Evolutionary conservation across 2,888 invertebrate species (phyloP).

Genomic region (Hecatera dysodea): DNA sequence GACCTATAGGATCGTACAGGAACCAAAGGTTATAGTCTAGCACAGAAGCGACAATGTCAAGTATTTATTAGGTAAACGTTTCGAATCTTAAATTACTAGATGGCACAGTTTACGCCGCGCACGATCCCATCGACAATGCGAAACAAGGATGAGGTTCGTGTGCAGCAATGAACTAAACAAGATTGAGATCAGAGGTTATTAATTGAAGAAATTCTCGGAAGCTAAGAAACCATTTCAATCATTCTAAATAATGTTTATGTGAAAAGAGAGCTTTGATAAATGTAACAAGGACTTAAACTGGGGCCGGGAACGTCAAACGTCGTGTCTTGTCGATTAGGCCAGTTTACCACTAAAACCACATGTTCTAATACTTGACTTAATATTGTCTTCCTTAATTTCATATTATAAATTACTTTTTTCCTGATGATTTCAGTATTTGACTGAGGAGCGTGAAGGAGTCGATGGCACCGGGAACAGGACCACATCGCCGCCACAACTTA

Average conservation of each 20-base stretch:
- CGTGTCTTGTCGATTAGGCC: too few relatives aligned
- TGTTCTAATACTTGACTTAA: not conserved
- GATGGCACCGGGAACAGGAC: constrained; percentile 86
- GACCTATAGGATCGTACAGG: too few relatives aligned
- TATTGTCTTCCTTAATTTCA: not conserved
- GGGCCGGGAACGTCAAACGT: not conserved
- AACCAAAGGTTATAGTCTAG: not conserved
- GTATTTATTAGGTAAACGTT: too few relatives aligned
- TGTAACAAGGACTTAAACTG: not conserved
- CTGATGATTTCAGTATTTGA: constrained; percentile 84
- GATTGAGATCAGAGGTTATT: not conserved
- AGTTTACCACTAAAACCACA: not conserved
- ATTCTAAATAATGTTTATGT: not conserved
- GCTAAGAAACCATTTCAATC: not conserved
- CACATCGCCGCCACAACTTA: constrained; percentile 90
- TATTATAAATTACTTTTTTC: not conserved
- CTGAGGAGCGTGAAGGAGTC: constrained; percentile 89
- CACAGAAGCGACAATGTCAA: not conserved
- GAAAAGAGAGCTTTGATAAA: not conserved
- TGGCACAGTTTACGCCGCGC: too few relatives aligned
- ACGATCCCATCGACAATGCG: not conserved
- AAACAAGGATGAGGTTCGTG: not conserved
- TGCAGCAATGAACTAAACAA: not conserved
- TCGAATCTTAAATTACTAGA: too few relatives aligned
- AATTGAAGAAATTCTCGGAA: not conserved